phyloP scores from a whole-genome alignment of 2,113 vertebrate genomes.

The Hymenochirus boettgeri region DNA sequence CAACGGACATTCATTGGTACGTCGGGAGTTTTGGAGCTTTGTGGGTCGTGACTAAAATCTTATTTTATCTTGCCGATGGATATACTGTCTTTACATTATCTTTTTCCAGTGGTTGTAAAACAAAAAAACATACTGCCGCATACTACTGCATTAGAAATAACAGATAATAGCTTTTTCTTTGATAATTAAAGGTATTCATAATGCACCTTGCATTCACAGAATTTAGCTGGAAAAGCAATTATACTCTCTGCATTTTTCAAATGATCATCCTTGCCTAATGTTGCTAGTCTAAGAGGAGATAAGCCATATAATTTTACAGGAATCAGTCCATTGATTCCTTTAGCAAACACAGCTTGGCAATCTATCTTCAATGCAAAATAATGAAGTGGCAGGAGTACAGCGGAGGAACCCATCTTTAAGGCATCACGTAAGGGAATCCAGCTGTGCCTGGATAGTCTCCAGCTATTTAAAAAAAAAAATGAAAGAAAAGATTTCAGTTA shows the following conservation, averaged over 20 bases:
- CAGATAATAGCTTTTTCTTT: no score
- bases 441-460: slow-evolving; percentile 89
- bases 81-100: no score
- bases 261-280: slow-evolving; percentile 46
- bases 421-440: slow-evolving; percentile 92
- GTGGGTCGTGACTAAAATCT: no score
- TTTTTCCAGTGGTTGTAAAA: no score
- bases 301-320: slow-evolving; percentile 58
- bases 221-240: slow-evolving; percentile 44
- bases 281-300: slow-evolving; percentile 53
- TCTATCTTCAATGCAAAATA: slow-evolving; percentile 60
- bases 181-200: slow-evolving; percentile 38
- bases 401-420: slow-evolving; percentile 56
- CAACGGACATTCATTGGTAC: no score
- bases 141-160: no score
- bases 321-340: slow-evolving; percentile 55
- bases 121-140: no score
- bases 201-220: slow-evolving; percentile 38
- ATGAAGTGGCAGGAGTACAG: slow-evolving; percentile 53
- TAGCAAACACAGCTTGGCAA: slow-evolving; percentile 55
- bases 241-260: slow-evolving; percentile 44
- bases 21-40: no score
- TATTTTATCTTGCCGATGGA: no score
- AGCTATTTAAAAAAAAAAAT: slow-evolving; percentile 73
- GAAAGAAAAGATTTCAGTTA: slow-evolving; percentile 41